Evolutionary conservation across 2,113 vertebrate species (phyloP).

Genomic region (Limanda limanda): DNA sequence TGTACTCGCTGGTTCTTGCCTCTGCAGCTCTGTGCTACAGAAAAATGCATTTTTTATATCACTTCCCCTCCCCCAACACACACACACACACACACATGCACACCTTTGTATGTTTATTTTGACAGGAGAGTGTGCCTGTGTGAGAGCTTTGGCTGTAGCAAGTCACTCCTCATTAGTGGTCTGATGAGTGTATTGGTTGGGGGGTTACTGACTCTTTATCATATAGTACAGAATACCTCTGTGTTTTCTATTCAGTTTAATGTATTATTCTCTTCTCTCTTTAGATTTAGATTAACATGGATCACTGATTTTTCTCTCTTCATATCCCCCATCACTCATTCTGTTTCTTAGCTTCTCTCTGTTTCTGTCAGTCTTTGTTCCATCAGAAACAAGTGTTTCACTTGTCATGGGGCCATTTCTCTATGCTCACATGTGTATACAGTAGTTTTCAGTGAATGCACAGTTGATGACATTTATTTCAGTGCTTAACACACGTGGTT

Average conservation of each 20-base stretch:
- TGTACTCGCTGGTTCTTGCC: constrained; percentile 66
- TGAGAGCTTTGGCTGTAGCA: constrained; percentile 65
- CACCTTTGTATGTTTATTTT: constrained; percentile 75
- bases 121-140: constrained; percentile 73
- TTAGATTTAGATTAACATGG: constrained; percentile 52
- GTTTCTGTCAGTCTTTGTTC: constrained; percentile 51
- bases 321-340: constrained; percentile 10
- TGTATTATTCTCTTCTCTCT: constrained; percentile 46
- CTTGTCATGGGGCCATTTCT: constrained; percentile 39
- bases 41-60: constrained; percentile 72
- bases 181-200: constrained; percentile 18
- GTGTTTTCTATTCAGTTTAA: constrained; percentile 54
- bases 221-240: constrained; percentile 49
- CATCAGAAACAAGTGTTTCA: constrained; percentile 29
- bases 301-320: constrained; percentile 31
- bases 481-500: not conserved
- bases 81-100: constrained; percentile 36
- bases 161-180: constrained; percentile 74
- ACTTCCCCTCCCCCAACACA: not conserved
- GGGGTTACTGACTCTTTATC: constrained; percentile 22
- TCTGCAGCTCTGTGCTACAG: constrained; percentile 62
- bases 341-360: not conserved
- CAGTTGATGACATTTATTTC: not conserved
- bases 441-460: constrained; percentile 7
- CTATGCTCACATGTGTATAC: not conserved